Evolutionary conservation across 2,797 vertebrate genomes (phyloP), one percentile per base, ranked within the genome.

Genomic region (Okamejei kenojei): DNA sequence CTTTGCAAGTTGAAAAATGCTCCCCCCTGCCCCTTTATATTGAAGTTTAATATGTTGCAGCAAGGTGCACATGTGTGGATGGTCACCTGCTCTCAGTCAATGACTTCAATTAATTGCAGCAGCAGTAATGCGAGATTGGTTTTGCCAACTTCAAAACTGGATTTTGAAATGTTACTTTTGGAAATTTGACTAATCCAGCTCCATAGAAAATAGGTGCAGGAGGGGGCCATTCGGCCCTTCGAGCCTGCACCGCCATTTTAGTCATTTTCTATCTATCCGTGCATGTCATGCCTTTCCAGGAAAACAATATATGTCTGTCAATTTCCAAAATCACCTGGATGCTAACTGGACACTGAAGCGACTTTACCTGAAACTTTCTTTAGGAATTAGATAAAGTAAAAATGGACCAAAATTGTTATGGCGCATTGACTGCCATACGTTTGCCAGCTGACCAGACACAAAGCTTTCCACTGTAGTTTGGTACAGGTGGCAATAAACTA

Each of bases 11-110:
- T 68, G 61, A 88, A 88, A 88, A 88, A 88, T 68, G 84, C 61
- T 88, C 61, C 61, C 45, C 61, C 84, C 84, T 88, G 84, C 84
- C 84, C 84, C 84, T 88, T 65, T 68, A 88, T 63, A 74, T 92
- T 45, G 90, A 76, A 74, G 90, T 92, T 54, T 92, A 92, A 92
- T 92, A 58, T n/a, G 45, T 92, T 76, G 45, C 71, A 92, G 71
- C 21, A 11, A 58, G 68, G 29, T 29, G 71, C 90, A 74, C 68
- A 91, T 45, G 71, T 92, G 73, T 19, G 21, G 38, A 92, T n/a
- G 73, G 90, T 92, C 73, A 76, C 73, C 90, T 92, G 90, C 26
- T 74, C 38, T 76, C 90, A 92, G 68, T 76, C 71, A 58, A 76
- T 92, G 71, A 8, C 71, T 73, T 92, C 68, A 74, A 92, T 76